phyloP scores from a whole-genome alignment of 2,797 vertebrate genomes.

The Clamator glandarius region DNA sequence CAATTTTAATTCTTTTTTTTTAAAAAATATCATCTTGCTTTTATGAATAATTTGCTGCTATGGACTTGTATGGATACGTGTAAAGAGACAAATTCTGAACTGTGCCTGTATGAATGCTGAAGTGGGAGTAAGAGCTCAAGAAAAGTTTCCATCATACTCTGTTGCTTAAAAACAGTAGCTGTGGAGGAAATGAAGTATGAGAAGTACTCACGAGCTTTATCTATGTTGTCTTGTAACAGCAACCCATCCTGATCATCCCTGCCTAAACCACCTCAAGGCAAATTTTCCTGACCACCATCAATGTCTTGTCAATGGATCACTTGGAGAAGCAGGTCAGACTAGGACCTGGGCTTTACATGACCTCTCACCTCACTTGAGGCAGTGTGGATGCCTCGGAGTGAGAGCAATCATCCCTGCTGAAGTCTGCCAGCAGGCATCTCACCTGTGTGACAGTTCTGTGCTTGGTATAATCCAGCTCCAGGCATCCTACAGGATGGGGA shows the following conservation, averaged over 20 bases:
- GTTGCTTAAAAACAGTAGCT: background rate
- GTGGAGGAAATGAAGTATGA: background rate
- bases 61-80: background rate
- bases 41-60: background rate
- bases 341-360: background rate
- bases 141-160: background rate
- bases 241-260: background rate
- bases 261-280: background rate
- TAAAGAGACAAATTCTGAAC: background rate
- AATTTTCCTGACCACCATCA: background rate
- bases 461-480: background rate
- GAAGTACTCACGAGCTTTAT: background rate
- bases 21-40: fast-evolving
- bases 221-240: background rate
- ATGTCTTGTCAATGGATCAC: background rate
- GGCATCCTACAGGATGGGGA: too few species aligned
- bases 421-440: fast-evolving
- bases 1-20: background rate
- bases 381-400: background rate
- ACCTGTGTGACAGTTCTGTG: fast-evolving
- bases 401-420: fast-evolving
- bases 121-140: background rate
- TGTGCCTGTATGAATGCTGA: background rate
- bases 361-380: fast-evolving
- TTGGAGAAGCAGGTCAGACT: background rate